phyloP scores from a whole-genome alignment of 2,113 vertebrate genomes.

The Balaeniceps rex region DNA sequence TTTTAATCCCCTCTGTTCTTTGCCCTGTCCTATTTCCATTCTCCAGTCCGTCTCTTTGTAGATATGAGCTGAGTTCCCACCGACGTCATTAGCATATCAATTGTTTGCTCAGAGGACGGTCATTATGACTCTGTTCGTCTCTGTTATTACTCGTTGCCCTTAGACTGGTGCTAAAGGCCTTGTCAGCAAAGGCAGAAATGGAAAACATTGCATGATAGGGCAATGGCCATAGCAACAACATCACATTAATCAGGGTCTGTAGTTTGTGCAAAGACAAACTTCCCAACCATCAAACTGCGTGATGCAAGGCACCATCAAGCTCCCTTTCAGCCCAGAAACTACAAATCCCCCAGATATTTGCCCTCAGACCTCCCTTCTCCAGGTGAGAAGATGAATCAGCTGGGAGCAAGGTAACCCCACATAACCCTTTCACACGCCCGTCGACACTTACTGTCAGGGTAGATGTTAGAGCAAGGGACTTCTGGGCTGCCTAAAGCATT shows the following conservation, averaged over 20 bases:
- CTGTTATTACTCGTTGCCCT: constrained; percentile 49
- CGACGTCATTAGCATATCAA: constrained; percentile 58
- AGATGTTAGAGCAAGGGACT: background rate
- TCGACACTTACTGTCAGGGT: fast-evolving
- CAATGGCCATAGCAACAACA: constrained; percentile 32
- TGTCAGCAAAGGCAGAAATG: constrained; percentile 37
- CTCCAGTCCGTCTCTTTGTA: constrained; percentile 16
- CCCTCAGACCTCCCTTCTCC: background rate
- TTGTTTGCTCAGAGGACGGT: constrained; percentile 47
- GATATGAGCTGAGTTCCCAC: constrained; percentile 33
- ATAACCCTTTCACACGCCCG: background rate
- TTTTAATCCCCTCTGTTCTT: constrained; percentile 16
- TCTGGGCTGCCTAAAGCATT: background rate
- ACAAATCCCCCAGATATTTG: background rate
- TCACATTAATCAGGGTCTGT: constrained; percentile 16
- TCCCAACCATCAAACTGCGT: background rate
- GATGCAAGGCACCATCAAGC: background rate
- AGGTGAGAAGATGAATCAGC: background rate
- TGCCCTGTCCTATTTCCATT: constrained; percentile 21
- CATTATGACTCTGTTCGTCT: constrained; percentile 53
- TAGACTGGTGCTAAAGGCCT: constrained; percentile 38
- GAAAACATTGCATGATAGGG: constrained; percentile 40
- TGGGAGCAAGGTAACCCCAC: background rate
- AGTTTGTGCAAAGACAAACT: background rate
- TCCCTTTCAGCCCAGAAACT: background rate